Conservation (phyloP, 2,113 vertebrate species). For the Lamprotornis superbus region DNA sequence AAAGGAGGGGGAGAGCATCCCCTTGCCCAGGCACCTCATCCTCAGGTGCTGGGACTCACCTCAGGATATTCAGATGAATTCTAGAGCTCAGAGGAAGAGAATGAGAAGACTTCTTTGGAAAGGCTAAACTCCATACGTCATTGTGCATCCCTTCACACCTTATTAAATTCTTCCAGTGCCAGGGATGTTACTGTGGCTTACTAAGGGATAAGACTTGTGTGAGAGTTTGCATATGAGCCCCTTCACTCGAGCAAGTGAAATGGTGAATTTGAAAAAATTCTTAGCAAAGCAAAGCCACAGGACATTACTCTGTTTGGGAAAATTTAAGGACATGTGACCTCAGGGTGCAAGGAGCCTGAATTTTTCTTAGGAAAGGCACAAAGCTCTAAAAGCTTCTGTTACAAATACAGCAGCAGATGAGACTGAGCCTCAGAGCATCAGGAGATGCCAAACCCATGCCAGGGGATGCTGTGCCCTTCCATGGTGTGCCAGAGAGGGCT, state of each 20-base stretch:
- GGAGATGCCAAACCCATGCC: not conserved
- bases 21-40: not conserved
- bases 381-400: not conserved
- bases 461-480: not conserved
- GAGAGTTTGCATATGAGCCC: not conserved
- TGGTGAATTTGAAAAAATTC: not conserved
- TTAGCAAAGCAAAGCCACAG: not conserved
- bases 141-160: not conserved
- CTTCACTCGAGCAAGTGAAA: not conserved
- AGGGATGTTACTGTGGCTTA: not conserved
- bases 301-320: not conserved
- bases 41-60: too few relatives aligned
- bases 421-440: not conserved
- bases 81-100: not conserved
- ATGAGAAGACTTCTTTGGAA: not conserved
- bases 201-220: not conserved
- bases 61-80: not conserved
- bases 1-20: not conserved
- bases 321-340: not conserved
- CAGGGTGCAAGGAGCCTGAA: not conserved
- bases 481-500: accelerated
- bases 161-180: not conserved
- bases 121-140: accelerated
- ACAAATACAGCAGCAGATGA: not conserved
- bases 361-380: not conserved